These are phyloP conservation scores for Sthenelais limicola DNA, from an alignment of 2,888 invertebrate genomes.

Conservation along the genomic window DNA sequence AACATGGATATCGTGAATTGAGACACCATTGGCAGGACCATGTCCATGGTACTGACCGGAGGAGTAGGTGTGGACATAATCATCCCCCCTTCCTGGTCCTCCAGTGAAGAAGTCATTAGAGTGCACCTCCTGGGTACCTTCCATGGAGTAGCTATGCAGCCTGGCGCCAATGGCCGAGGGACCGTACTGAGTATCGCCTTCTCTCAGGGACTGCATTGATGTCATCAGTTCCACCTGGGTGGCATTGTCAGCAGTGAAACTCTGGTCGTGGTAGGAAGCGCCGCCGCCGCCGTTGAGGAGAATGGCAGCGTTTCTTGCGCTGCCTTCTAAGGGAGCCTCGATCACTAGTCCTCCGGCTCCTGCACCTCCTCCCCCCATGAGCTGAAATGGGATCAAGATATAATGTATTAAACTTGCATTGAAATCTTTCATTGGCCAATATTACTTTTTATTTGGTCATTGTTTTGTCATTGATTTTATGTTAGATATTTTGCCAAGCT, in stretches of 20 bases:
- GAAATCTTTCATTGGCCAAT: too few relatives aligned
- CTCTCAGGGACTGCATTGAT: slow-evolving; percentile 2
- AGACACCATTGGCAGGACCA: too few relatives aligned
- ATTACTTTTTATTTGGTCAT: too few relatives aligned
- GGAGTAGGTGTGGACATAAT: background rate
- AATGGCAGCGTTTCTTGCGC: background rate
- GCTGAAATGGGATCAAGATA: too few relatives aligned
- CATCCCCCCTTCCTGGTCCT: background rate
- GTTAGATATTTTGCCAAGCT: too few relatives aligned
- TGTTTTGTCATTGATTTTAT: too few relatives aligned
- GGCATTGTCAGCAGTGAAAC: slow-evolving; percentile 22
- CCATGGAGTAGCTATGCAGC: slow-evolving; percentile 11
- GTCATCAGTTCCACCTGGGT: slow-evolving; percentile 30
- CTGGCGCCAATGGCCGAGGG: slow-evolving; percentile 27
- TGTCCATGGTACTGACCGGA: too few relatives aligned
- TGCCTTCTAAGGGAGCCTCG: slow-evolving; percentile 24
- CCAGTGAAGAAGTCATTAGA: slow-evolving; percentile 1
- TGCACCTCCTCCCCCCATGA: background rate
- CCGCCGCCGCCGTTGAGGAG: slow-evolving; percentile 6
- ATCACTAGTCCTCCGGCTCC: background rate
- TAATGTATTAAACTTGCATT: too few relatives aligned
- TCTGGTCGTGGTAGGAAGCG: background rate
- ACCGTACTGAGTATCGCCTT: background rate
- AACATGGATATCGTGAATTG: slow-evolving; percentile 4
- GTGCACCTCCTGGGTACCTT: slow-evolving; percentile 27